Percentiles rank a stretch among this genome's conserved stretches.
These are phyloP conservation scores for Limenitis camilla DNA, from an alignment of 2,888 invertebrate species.

Conservation along the genomic window DNA sequence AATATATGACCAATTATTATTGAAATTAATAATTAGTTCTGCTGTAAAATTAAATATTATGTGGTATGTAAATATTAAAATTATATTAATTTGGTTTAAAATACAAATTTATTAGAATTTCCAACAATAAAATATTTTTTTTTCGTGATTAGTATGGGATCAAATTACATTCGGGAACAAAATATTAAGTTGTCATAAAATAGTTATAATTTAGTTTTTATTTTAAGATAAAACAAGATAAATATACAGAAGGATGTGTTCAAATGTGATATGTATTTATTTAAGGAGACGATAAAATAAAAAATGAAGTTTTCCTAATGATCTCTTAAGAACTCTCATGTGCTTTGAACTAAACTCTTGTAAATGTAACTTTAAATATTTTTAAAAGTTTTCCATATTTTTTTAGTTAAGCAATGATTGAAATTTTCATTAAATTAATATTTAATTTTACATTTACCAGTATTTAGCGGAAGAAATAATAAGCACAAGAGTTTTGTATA, in stretches of 20 bases:
- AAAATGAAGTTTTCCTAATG: slow-evolving; percentile 70
- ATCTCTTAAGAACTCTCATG: slow-evolving; percentile 71
- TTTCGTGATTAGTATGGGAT: slow-evolving; percentile 8
- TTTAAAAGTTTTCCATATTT: background rate
- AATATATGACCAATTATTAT: no score
- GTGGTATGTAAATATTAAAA: no score
- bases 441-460: slow-evolving; percentile 22
- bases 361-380: slow-evolving; percentile 24
- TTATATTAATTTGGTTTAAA: no score
- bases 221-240: slow-evolving; percentile 49
- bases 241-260: slow-evolving; percentile 62
- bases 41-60: no score
- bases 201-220: slow-evolving; percentile 29
- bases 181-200: slow-evolving; percentile 28
- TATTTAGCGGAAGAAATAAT: slow-evolving; percentile 18
- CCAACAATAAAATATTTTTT: no score
- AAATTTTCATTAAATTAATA: background rate
- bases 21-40: no score
- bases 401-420: background rate
- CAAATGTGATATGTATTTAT: slow-evolving; percentile 72
- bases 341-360: slow-evolving; percentile 40
- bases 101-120: no score
- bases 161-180: slow-evolving; percentile 23
- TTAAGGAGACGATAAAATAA: slow-evolving; percentile 55
- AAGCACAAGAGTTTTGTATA: slow-evolving; percentile 63